A percentile compares a stretch with the other conserved stretches of the same genome.
phyloP scores from a whole-genome alignment of 2,888 invertebrate genomes.

The Mimachlamys varia region DNA sequence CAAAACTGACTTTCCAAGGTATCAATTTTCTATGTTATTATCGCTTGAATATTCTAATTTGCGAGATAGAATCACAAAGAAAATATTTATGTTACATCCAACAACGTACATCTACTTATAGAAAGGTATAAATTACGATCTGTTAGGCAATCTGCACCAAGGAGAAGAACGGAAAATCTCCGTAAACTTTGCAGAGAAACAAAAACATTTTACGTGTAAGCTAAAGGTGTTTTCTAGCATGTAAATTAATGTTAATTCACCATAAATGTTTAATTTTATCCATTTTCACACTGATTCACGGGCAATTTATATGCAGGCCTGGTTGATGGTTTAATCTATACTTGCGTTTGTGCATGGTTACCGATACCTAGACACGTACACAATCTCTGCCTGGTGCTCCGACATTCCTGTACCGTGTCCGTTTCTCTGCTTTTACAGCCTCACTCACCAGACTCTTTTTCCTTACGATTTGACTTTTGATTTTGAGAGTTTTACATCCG shows the following conservation, averaged over 20 bases:
- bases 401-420: no score
- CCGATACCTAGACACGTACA: not conserved
- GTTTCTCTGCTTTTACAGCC: no score
- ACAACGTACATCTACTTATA: not conserved
- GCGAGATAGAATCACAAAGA: not conserved
- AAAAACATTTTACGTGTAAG: not conserved
- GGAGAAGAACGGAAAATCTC: not conserved
- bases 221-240: not conserved
- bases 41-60: not conserved
- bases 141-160: not conserved
- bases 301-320: not conserved
- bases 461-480: no score
- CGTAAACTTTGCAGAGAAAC: not conserved
- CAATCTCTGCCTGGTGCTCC: not conserved
- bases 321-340: not conserved
- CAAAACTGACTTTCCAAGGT: not conserved
- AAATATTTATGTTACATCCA: not conserved
- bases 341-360: not conserved
- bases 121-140: not conserved
- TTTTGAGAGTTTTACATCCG: no score
- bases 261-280: not conserved
- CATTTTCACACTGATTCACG: not conserved
- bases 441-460: no score
- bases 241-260: not conserved
- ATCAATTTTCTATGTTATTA: constrained; percentile 1